Evolutionary conservation across 2,113 vertebrate species (phyloP), one percentile per base, ranked within the genome.

Genomic region (Fulmarus glacialis): DNA sequence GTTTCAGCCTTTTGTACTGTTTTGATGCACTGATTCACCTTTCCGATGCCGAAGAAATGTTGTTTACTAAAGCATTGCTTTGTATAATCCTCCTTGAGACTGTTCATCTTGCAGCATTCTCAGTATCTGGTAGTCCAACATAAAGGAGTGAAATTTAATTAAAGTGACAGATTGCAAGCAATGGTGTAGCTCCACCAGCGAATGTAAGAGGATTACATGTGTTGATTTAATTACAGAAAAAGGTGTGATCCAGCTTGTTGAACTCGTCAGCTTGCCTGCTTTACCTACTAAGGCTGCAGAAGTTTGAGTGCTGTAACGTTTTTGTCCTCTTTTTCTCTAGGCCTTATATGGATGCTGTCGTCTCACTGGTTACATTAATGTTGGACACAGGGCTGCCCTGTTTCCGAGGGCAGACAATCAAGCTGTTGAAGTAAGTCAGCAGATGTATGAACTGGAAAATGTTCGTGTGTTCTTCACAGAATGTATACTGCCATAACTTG

Each of bases 331-430:
- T 84, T 70, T 71, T 72, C 89, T 48, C 11, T 87, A 99, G 99
- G 95, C 99, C 99, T 43, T 99, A 99, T 95, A 99, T 99, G 99
- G 99, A 99, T 29, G 99, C 99, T 7, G 99, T 99, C 3, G 99
- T 99, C 71, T 99, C 99, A 45, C 98, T 99, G 84, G 99, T 99
- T 19, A 99, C 99, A 0, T 78, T 99, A 86, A 99, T 99, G 98
- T 93, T 99, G 98, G 99, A 99, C 95, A 99, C 99, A 0, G 99
- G 99, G 70, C 98, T 99, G 90, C 99, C 99, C 60, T 99, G 99
- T 93, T 99, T 99, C 97, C 99, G 99, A 67, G 99, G 99, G 64
- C 99, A 99, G 98, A 99, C 99, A 92, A 99, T 99, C 98, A 99
- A 99, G 95, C 96, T 99, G 82, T 98, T 99, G 36, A 99, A 99